Percentiles rank a stretch among this genome's conserved stretches.
phyloP scores from a whole-genome alignment of 1,140 invertebrate genomes.

The Heliconius eleuchia region DNA sequence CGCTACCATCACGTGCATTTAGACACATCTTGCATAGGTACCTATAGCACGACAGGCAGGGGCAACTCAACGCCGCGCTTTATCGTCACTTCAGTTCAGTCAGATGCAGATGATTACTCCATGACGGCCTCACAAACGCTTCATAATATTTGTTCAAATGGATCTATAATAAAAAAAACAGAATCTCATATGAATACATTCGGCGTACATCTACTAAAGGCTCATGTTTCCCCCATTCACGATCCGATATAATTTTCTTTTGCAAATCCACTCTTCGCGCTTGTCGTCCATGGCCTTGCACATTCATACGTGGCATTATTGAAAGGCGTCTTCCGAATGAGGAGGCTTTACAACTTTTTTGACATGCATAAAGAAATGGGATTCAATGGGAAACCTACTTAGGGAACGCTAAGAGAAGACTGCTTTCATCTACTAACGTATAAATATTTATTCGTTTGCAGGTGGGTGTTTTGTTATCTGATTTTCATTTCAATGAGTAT shows the following conservation, averaged over 20 bases:
- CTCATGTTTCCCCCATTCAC: slow-evolving; percentile 11
- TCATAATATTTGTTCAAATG: background rate
- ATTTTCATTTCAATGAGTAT: slow-evolving; percentile 54
- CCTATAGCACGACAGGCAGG: too few relatives aligned
- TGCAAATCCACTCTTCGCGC: slow-evolving; percentile 29
- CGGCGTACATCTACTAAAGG: slow-evolving; percentile 6
- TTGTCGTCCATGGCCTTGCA: slow-evolving; percentile 29
- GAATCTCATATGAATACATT: slow-evolving; percentile 3
- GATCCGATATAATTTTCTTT: slow-evolving; percentile 13
- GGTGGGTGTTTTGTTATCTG: slow-evolving; percentile 52
- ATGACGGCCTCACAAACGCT: background rate
- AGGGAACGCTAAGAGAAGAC: slow-evolving; percentile 43
- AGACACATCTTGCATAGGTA: too few relatives aligned
- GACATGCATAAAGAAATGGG: slow-evolving; percentile 56
- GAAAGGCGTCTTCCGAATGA: slow-evolving; percentile 60
- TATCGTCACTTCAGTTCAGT: background rate
- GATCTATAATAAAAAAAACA: background rate
- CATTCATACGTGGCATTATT: slow-evolving; percentile 37
- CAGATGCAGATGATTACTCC: background rate
- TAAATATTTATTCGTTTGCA: slow-evolving; percentile 62
- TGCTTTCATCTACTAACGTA: slow-evolving; percentile 58
- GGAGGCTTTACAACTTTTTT: slow-evolving; percentile 58
- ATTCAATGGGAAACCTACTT: slow-evolving; percentile 57
- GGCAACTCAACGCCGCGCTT: too few relatives aligned
- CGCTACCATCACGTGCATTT: too few relatives aligned